Evolutionary conservation across 2,113 vertebrate genomes (phyloP).

Genomic region (Echinops telfairi): DNA sequence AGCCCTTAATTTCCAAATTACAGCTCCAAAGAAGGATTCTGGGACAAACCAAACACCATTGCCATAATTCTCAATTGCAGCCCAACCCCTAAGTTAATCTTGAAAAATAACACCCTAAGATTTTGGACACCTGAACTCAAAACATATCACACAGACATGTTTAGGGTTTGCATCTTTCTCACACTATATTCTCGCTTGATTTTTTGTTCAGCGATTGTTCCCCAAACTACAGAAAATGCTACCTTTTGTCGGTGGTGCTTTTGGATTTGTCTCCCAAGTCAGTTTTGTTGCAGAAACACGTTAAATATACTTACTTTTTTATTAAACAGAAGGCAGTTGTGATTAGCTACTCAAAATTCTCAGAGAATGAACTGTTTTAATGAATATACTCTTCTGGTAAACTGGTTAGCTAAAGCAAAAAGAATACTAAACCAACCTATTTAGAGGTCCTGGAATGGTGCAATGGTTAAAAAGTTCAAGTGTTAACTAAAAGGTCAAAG

Average conservation of each 20-base stretch:
- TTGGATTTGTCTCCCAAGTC: not conserved
- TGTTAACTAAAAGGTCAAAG: not conserved
- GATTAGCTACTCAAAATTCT: slow-evolving; percentile 63
- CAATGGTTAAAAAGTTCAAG: not conserved
- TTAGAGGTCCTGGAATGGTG: not conserved
- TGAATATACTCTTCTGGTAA: slow-evolving; percentile 64
- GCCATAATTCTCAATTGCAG: slow-evolving; percentile 17
- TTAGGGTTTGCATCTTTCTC: not conserved
- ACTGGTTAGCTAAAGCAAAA: slow-evolving; percentile 52
- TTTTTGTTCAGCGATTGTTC: not conserved
- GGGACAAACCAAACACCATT: not conserved
- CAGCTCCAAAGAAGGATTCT: not conserved
- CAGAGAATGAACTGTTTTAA: slow-evolving; percentile 42
- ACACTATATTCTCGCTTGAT: not conserved
- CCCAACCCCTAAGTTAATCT: slow-evolving; percentile 1
- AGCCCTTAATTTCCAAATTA: not conserved
- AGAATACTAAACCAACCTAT: slow-evolving; percentile 46
- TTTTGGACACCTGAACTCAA: slow-evolving; percentile 9
- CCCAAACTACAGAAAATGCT: slow-evolving; percentile 17
- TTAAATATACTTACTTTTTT: slow-evolving; percentile 60
- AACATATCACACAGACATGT: not conserved
- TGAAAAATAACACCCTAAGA: slow-evolving; percentile 5
- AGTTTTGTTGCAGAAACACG: slow-evolving; percentile 34
- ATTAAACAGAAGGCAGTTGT: slow-evolving; percentile 57
- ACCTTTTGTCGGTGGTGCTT: slow-evolving; percentile 32